Evolutionary conservation across 2,888 invertebrate species (phyloP), one percentile per base, ranked within the genome.

Genomic region (Amorpha juglandis): DNA sequence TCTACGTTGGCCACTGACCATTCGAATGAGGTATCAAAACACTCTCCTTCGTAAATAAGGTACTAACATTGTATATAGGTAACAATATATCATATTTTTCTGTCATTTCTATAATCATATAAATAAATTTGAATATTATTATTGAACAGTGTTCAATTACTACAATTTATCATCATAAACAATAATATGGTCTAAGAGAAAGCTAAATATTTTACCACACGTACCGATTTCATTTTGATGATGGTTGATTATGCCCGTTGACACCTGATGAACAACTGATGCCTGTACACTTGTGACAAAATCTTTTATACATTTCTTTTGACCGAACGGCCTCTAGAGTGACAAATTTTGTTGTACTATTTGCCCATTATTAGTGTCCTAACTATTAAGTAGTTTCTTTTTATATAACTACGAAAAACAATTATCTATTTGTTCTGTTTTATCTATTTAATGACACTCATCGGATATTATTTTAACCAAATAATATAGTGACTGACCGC

Each of bases 171-270:
- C 11, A 45, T 45, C 1, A 45, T 12, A 45, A 9, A 11, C 14
- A 45, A 45, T 45, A 3, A 11, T 45, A 45, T 14, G 14, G 1
- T 45, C 12, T 3, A 45, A 45, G 12, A 45, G 14, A 45, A 45
- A 14, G 11, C 19, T 9, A 16, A 16, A 48, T 7, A 50, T 9
- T 19, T 19, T 9, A 9, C 19, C 19, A 48, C 50, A 50, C 50
- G 19, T 50, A 50, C 50, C 50, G 9, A 50, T 50, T 50, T 19
- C 50, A 50, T 50, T 81, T 87, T 87, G 74, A 80, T 75, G 68
- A 74, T 62, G 48, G 19, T 55, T 7, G 35, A 11, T 14, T 21
- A 55, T 35, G n/a, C 52, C 62, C 0, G 63, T 8, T 50, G 3
- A 19, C 9, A 9, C 50, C 19, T 50, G 19, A 19, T 19, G 19